Evolutionary conservation across 2,888 invertebrate species (phyloP).

Genomic region (Crossocerus cetratus): DNA sequence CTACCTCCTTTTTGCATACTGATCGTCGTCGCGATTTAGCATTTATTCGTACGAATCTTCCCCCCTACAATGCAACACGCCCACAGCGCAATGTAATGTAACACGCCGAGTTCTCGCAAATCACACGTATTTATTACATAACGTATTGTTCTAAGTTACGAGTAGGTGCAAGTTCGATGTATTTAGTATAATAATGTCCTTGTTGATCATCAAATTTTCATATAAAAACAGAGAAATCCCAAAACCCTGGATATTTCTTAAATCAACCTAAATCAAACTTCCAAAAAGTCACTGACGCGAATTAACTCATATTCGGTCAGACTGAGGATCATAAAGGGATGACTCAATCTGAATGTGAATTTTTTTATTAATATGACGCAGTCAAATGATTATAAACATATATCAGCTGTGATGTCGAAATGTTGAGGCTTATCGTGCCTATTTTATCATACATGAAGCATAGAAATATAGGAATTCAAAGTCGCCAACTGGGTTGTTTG

Average conservation of each 20-base stretch:
- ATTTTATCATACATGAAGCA: too few species aligned
- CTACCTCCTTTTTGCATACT: conserved; percentile 24
- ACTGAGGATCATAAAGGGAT: neutral
- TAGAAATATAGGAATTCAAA: too few species aligned
- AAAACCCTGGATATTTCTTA: too few species aligned
- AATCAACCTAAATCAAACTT: too few species aligned
- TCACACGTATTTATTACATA: conserved; percentile 80
- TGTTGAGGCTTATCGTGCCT: neutral
- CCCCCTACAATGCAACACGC: conserved; percentile 15
- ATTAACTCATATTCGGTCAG: neutral
- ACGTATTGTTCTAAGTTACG: conserved; percentile 80
- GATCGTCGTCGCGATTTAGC: conserved; percentile 15
- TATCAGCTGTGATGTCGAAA: neutral
- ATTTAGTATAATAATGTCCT: conserved; percentile 36
- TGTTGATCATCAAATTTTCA: conserved; percentile 53
- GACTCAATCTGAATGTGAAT: conserved; percentile 6
- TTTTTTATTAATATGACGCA: neutral
- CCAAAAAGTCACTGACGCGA: too few species aligned
- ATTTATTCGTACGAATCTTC: conserved; percentile 27
- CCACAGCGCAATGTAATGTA: conserved; percentile 77
- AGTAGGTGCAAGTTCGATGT: conserved; percentile 32
- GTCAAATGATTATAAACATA: neutral
- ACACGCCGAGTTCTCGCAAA: conserved; percentile 77
- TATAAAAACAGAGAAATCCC: conserved; percentile 35
- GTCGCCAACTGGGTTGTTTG: too few species aligned